A percentile compares a stretch with the other conserved stretches of the same genome.
Evolutionary conservation across 1,140 invertebrate species (phyloP).

Genomic region (Drosophila funebris): DNA sequence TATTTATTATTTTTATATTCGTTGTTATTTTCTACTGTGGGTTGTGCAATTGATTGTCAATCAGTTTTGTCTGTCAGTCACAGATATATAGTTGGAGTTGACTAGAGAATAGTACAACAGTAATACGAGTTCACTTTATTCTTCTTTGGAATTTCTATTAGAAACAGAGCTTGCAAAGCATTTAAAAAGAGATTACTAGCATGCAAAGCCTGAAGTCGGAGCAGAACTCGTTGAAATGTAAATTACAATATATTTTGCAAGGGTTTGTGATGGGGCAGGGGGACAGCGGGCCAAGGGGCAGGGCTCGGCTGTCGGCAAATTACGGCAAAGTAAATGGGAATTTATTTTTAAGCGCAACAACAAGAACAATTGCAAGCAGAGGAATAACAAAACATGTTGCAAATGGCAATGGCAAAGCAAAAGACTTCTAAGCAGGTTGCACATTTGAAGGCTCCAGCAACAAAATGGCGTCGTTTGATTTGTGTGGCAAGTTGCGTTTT

Average conservation of each 20-base stretch:
- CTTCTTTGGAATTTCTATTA: background rate
- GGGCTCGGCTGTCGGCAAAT: slow-evolving; percentile 66
- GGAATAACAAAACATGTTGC: slow-evolving; percentile 21
- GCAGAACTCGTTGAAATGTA: slow-evolving; percentile 62
- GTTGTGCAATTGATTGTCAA: too few species aligned
- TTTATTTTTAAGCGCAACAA: slow-evolving; percentile 62
- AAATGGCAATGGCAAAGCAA: slow-evolving; percentile 25
- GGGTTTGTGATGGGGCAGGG: background rate
- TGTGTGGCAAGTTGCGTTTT: slow-evolving; percentile 40
- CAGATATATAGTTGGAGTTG: background rate
- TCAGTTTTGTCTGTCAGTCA: too few species aligned
- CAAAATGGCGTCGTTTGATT: slow-evolving; percentile 71
- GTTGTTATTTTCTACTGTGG: too few species aligned
- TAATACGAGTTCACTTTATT: background rate
- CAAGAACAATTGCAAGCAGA: slow-evolving; percentile 13
- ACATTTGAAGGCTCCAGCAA: slow-evolving; percentile 62
- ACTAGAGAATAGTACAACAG: background rate
- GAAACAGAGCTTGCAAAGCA: slow-evolving; percentile 31
- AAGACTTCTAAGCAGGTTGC: slow-evolving; percentile 37
- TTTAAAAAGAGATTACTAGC: slow-evolving; percentile 61
- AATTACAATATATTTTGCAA: slow-evolving; percentile 55
- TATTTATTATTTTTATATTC: too few species aligned
- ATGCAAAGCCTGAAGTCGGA: slow-evolving; percentile 47
- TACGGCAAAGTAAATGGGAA: slow-evolving; percentile 65
- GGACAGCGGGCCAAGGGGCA: background rate